A percentile compares a stretch with the other conserved stretches of the same genome.
These are phyloP conservation scores for Drosophila quasianomalipes DNA, from an alignment of 2,888 invertebrate species.

Conservation along the genomic window DNA sequence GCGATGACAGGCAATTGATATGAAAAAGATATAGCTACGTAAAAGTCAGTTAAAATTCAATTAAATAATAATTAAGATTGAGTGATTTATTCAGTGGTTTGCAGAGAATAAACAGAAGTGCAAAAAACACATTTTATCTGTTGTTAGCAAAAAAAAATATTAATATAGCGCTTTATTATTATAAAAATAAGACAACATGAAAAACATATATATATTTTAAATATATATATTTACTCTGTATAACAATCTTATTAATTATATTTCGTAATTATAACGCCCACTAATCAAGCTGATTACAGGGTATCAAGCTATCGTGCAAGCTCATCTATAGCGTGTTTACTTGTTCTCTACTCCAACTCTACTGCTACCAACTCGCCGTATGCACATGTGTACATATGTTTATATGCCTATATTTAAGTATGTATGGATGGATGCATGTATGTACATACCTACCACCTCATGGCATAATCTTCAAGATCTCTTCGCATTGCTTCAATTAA, in stretches of 20 bases:
- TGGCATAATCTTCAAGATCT: conserved; percentile 54
- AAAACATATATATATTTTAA: not conserved
- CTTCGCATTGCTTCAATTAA: conserved; percentile 63
- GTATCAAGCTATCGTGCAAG: conserved; percentile 9
- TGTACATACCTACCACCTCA: conserved; percentile 9
- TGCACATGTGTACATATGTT: conserved; percentile 4
- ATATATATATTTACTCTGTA: not conserved
- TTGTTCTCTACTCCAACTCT: not conserved
- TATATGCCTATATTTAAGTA: not conserved
- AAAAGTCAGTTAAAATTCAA: conserved; percentile 2
- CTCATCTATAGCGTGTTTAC: not conserved
- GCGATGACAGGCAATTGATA: not conserved
- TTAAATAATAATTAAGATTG: not conserved
- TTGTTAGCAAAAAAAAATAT: not conserved
- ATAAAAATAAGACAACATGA: not conserved
- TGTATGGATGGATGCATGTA: not conserved
- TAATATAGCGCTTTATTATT: not conserved
- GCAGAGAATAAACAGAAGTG: not conserved
- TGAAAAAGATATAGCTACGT: not conserved
- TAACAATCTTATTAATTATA: not conserved
- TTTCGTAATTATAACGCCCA: not conserved
- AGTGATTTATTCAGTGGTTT: not conserved
- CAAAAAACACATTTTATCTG: not conserved
- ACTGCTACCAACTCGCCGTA: not conserved
- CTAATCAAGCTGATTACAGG: conserved; percentile 16